Evolutionary conservation across 2,888 invertebrate species (phyloP), one percentile per base, ranked within the genome.

Genomic region (Brenthis hecate): DNA sequence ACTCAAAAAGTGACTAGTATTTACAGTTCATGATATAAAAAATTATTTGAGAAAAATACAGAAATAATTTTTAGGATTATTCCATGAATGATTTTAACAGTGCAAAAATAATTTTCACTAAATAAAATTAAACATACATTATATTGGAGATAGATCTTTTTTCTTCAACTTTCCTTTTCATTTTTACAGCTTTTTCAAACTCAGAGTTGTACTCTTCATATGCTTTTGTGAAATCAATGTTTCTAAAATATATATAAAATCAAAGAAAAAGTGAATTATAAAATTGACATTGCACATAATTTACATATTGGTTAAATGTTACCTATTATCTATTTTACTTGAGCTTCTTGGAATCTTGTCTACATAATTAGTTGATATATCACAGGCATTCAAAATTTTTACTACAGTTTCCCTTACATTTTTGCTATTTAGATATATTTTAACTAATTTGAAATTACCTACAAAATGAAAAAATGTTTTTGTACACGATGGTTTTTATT

Each of bases 351-450:
- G 92, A 80, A 97, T 95, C 85, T 94, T 96, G 83, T 97, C 97
- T 6, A 98, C 94, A 88, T 97, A 97, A 56, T 96, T 96, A n/a
- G 98, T 97, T 6, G 98, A 95, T 72, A 98, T 94, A 83, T 97
- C 95, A 88, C 98, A 98, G 47, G 96, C 95, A 82, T 95, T 95
- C 71, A 98, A 91, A 73, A 98, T 88, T 81, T 95, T 95, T 11
- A 96, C 93, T 53, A 98, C 95, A 8, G 96, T 95, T 77, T 96
- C 95, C 69, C 96, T 94, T 60, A 97, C 89, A 87, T 95, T 94
- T 72, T 91, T 92, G 51, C 95, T 95, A 69, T 94, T 94, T 72
- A 98, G 85, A 65, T 94, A 93, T 70, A 98, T 95, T 79, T 95
- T 95, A 1, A 98, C 95, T 72, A 96, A 84, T 77, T 95, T 96